Evolutionary conservation across 2,113 vertebrate genomes (phyloP), one percentile per base, ranked within the genome.

Genomic region (Xiphophorus hellerii): DNA sequence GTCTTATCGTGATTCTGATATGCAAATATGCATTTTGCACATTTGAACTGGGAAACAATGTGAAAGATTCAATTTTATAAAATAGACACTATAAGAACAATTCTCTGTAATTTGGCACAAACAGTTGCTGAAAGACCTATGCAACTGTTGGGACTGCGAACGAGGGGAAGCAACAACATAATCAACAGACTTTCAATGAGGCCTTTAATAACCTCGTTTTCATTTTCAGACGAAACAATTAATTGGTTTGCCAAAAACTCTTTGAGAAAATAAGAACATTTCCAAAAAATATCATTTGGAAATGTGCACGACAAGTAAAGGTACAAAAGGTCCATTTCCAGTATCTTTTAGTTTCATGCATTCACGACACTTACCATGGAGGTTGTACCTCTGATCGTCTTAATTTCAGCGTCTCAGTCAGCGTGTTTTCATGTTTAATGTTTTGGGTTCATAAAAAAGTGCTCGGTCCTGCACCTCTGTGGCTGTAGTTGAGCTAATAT

Each of bases 331-430:
- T 60, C 69, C 66, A 73, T 89, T 80, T 64, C 35, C 66, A 71
- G 29, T 48, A 15, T 62, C 81, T 67, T 76, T 67, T 76, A 87
- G 88, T 87, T 81, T 88, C 87, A 87, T 87, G 86, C 39, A 90
- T 62, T 83, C 77, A 72, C 82, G 70, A 87, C 77, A 72, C 82
- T 84, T 78, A 44, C 62, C 66, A 67, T 25, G 58, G 66, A 78
- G 62, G 60, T 77, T 77, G 65, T 42, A 62, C n/a, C 39, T 83
- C 12, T 80, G 69, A 77, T 91, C 63, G 54, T 81, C 62, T 76
- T 10, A 63, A 70, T 60, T 79, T 70, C 76, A 39, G 3, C 4
- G 60, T 33, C 68, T 78, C 68, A 71, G 37, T 76, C 69, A 39
- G 70, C 17, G 13, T 22, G 44, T 69, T 69, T 69, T 58, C 3